Percentiles rank a stretch among this genome's conserved stretches.
Evolutionary conservation across 1,140 invertebrate species (phyloP).

Genomic region (Bombus soroeensis): DNA sequence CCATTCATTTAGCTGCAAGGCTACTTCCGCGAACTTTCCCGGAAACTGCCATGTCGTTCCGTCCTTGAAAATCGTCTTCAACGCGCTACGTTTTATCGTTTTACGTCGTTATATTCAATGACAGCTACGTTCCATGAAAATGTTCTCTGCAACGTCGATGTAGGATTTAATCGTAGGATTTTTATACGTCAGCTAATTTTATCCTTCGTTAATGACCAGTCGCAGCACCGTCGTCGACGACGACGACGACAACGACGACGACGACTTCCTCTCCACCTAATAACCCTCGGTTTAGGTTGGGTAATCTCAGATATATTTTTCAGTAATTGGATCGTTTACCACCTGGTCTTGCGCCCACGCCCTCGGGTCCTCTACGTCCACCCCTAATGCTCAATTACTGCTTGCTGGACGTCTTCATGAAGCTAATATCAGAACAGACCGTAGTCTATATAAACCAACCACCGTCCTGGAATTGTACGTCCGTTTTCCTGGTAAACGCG

Average conservation of each 20-base stretch:
- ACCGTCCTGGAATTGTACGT: slow-evolving; percentile 24
- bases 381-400: slow-evolving; percentile 60
- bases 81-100: background rate
- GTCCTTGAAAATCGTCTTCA: background rate
- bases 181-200: slow-evolving; percentile 8
- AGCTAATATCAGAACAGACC: slow-evolving; percentile 38
- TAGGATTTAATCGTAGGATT: background rate
- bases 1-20: background rate
- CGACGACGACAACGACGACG: background rate
- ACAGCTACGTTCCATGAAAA: background rate
- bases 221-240: background rate
- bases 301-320: slow-evolving; percentile 57
- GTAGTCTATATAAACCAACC: background rate
- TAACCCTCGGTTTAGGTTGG: slow-evolving; percentile 31
- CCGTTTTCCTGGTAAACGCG: slow-evolving; percentile 28
- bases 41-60: background rate
- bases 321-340: slow-evolving; percentile 63
- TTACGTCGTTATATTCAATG: background rate
- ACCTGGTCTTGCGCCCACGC: slow-evolving; percentile 48
- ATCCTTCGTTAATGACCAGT: background rate
- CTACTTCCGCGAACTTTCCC: background rate
- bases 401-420: slow-evolving; percentile 46
- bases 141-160: too few species aligned
- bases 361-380: slow-evolving; percentile 23
- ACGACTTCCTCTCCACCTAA: slow-evolving; percentile 8